These are phyloP conservation scores for Sinonovacula constricta DNA, from an alignment of 1,140 invertebrate genomes.

Conservation along the genomic window DNA sequence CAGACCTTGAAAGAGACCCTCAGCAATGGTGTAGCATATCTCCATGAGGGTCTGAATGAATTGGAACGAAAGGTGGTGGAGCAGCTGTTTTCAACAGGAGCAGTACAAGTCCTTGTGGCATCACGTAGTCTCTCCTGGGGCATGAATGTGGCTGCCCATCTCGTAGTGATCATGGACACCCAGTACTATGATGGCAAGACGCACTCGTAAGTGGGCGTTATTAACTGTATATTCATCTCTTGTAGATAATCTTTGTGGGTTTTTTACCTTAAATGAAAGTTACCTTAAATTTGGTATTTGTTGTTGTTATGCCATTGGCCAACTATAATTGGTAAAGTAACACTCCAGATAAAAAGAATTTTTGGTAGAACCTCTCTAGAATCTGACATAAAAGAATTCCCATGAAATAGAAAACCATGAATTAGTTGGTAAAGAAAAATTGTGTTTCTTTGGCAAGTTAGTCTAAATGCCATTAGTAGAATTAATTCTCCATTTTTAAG, in stretches of 20 bases:
- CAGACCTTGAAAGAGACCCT: conserved; percentile 77
- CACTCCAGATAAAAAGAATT: too few relatives aligned
- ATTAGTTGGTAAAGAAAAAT: too few relatives aligned
- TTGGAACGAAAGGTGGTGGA: conserved; percentile 94
- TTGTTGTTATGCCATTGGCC: background rate
- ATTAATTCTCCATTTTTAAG: too few relatives aligned
- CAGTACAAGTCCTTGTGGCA: conserved; percentile 95
- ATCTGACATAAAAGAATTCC: too few relatives aligned
- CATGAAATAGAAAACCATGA: too few relatives aligned
- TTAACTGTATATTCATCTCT: background rate
- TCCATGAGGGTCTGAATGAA: conserved; percentile 94
- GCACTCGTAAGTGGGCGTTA: conserved; percentile 80
- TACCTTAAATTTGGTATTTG: background rate
- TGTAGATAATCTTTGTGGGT: background rate
- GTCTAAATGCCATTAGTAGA: too few relatives aligned
- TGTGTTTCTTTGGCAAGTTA: too few relatives aligned
- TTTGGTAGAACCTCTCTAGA: too few relatives aligned
- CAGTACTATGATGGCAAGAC: conserved; percentile 97
- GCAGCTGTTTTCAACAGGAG: conserved; percentile 94
- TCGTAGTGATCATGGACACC: conserved; percentile 98
- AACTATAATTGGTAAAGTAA: too few relatives aligned
- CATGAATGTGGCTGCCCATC: conserved; percentile 91
- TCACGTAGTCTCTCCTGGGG: conserved; percentile 95
- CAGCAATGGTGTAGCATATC: conserved; percentile 96
- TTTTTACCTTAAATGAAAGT: background rate